Evolutionary conservation across 2,888 invertebrate species (phyloP).

Genomic region (Notocelia uddmanniana): DNA sequence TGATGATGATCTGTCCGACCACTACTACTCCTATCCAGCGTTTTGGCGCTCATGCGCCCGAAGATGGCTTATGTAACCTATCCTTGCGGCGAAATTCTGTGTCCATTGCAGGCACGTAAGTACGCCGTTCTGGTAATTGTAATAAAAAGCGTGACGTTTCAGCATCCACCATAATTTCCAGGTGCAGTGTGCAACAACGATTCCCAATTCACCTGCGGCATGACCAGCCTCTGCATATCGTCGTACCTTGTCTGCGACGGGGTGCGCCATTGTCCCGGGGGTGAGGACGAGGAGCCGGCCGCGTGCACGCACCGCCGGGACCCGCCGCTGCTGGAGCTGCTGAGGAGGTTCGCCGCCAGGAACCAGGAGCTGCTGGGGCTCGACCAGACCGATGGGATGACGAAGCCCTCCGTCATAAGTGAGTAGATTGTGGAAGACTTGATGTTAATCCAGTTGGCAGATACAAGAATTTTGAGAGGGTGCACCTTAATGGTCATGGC

Average conservation of each 20-base stretch:
- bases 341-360: constrained; percentile 75
- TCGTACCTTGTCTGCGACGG: constrained; percentile 89
- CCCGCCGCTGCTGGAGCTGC: constrained; percentile 75
- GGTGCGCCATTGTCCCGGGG: constrained; percentile 88
- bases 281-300: constrained; percentile 83
- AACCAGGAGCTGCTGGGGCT: constrained; percentile 78
- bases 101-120: too few relatives aligned
- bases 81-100: too few relatives aligned
- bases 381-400: constrained; percentile 73
- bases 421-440: constrained; percentile 53
- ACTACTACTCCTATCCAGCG: too few relatives aligned
- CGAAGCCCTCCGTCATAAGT: constrained; percentile 82
- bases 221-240: constrained; percentile 86
- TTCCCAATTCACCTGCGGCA: constrained; percentile 74
- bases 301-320: constrained; percentile 74
- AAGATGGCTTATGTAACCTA: too few relatives aligned
- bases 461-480: too few relatives aligned
- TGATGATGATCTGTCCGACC: too few relatives aligned
- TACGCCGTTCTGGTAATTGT: too few relatives aligned
- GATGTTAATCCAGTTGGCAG: too few relatives aligned
- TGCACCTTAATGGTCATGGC: too few relatives aligned
- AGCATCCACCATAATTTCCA: constrained; percentile 52
- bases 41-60: too few relatives aligned
- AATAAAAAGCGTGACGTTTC: neutral
- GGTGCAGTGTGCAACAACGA: constrained; percentile 75